Base-by-base conservation (phyloP, 2,888 invertebrate genomes). In the Thalpophila matura region DNA sequence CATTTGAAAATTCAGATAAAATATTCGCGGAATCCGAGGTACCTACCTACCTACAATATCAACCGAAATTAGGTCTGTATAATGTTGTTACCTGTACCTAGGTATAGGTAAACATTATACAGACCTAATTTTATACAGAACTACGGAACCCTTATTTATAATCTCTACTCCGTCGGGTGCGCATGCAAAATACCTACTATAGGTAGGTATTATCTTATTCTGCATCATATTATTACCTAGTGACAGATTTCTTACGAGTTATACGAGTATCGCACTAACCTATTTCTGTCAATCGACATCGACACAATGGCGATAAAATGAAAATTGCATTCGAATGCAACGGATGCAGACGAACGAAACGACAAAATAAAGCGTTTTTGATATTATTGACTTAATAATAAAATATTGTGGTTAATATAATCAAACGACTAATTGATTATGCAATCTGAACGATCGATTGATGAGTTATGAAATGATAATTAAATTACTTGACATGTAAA, bases 241-340 rank as follows among this genome's bases (percentile, higher is more conserved):
- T 35, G 37, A 50, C 55, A 45, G 54, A 62, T 72, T 56, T 47
- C 14, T 7, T 37, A 16, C 45, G n/a, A 54, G 54, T 47, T n/a
- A 7, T 37, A 16, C 45, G n/a, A 54, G 54, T 27, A 46, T 63
- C 20, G 26, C 27, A 64, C 56, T 68, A 56, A 64, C 64, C 64
- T 50, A 46, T 71, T 55, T 71, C 24, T 14, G 47, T 40, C 31
- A 31, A 24, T 56, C 26, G n/a, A 18, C 35, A 20, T 50, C 35
- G 9, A 27, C 14, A 18, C 24, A 55, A 40, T 50, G 27, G 20
- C 40, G 12, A 35, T 50, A 33, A 33, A 70, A 38, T 40, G 20
- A 60, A 60, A 50, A 69, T 50, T 33, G 22, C 62, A 29, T 61
- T 71, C 24, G 27, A 54, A 26, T 29, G 27, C 42, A 33, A 33